Evolutionary conservation across 2,797 vertebrate species (phyloP), one percentile per base, ranked within the genome.

Genomic region (Odontamblyopus lacepedii): DNA sequence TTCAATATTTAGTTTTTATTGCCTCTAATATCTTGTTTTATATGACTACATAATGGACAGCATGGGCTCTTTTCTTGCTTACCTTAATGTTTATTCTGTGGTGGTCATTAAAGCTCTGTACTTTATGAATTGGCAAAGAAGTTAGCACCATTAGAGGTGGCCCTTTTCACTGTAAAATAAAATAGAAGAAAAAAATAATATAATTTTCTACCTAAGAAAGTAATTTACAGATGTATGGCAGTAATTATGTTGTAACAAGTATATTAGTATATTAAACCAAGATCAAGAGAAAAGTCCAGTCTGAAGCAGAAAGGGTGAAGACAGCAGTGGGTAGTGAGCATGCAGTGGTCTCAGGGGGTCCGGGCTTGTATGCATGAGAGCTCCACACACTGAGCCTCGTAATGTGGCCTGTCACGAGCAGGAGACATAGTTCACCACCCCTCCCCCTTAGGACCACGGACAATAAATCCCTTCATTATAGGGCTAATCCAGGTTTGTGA

Each of bases 261-360:
- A 7, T 19, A 23, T 18, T 35, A 62, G 60, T 19, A 3, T 19
- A 23, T 18, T 35, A 35, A 63, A 38, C 18, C 19, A 48, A 65
- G 63, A 16, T 9, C 4, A 5, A 16, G n/a, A 64, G 53, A 70
- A 70, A 73, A 61, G 71, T 23, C 2, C 4, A 75, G 64, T 70
- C 77, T 72, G 73, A 78, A 38, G 73, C 70, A 71, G 50, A 62
- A 69, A 79, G 65, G 67, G 69, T 16, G 73, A 78, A 48, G 41
- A 59, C 72, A 80, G 63, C 70, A 83, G 70, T 69, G 50, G 76
- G 79, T 66, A 74, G 83, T 87, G 78, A 88, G 86, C 78, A 70
- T 83, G 59, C 64, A 75, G 57, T 77, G 67, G 71, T 78, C 76
- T 83, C 69, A 6, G 69, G 71, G 44, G 68, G 80, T 75, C 73